Evolutionary conservation across 92 coral and sea anemone species (phyloP).

Genomic region (Palythoa grandiflora): DNA sequence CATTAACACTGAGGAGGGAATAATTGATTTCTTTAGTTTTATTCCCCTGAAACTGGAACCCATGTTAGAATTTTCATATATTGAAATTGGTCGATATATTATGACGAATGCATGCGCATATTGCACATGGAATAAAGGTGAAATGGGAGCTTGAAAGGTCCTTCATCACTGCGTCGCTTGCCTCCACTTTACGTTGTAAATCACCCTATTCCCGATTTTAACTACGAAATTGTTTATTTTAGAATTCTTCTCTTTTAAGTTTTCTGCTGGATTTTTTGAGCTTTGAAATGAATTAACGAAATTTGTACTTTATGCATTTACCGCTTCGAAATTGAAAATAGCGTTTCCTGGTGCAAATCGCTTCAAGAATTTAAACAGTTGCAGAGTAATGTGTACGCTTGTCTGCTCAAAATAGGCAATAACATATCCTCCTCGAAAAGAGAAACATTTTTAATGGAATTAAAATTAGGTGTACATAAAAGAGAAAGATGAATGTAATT

Average conservation of each 20-base stretch:
- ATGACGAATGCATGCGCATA: not conserved
- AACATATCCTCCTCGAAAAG: not conserved
- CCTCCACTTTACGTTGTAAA: not conserved
- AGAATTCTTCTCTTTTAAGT: too few species aligned
- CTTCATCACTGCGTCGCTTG: not conserved
- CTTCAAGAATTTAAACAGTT: not conserved
- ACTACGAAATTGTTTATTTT: too few species aligned
- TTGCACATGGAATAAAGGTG: not conserved
- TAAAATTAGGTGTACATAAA: conserved; percentile 2
- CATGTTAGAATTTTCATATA: too few species aligned
- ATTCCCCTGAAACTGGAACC: too few species aligned
- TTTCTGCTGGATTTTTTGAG: too few species aligned
- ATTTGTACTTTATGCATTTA: not conserved
- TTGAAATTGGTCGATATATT: too few species aligned
- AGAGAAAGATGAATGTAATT: conserved; percentile 18
- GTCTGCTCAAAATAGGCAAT: not conserved
- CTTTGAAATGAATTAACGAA: too few species aligned
- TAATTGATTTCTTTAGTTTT: too few species aligned
- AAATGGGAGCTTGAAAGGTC: not conserved
- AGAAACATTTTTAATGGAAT: not conserved
- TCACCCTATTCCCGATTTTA: too few species aligned
- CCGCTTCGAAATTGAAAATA: not conserved
- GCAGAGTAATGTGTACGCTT: not conserved
- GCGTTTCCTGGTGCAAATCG: not conserved
- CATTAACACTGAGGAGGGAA: too few species aligned